phyloP scores from a whole-genome alignment of 2,113 vertebrate genomes.

The Theristicus caerulescens region DNA sequence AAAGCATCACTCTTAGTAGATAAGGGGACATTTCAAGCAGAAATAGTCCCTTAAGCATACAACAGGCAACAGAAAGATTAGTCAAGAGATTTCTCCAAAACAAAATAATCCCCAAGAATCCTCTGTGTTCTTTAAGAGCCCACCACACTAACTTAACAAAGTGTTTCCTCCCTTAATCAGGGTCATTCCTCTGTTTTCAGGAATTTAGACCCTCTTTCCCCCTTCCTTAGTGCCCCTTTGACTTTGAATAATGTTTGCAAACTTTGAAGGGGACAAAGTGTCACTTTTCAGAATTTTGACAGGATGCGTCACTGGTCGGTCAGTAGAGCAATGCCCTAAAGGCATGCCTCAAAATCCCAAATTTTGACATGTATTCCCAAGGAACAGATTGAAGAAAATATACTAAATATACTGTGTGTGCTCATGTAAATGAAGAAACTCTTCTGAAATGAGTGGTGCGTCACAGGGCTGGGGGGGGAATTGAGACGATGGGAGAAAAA shows the following conservation, averaged over 20 bases:
- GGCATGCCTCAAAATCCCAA: not conserved
- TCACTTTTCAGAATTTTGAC: not conserved
- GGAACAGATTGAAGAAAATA: not conserved
- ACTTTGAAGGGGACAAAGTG: not conserved
- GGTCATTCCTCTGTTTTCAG: not conserved
- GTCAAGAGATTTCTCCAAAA: not conserved
- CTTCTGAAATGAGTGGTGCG: not conserved
- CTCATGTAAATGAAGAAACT: not conserved
- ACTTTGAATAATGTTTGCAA: not conserved
- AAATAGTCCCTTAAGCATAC: not conserved
- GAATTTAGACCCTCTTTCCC: not conserved
- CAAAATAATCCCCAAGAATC: not conserved
- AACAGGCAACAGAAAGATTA: not conserved
- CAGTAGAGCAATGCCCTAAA: not conserved
- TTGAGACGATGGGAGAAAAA: not conserved
- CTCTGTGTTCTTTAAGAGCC: not conserved
- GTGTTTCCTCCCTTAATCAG: not conserved
- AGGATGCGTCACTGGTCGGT: not conserved
- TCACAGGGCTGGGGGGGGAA: not conserved
- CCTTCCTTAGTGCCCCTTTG: not conserved
- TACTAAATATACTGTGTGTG: not conserved
- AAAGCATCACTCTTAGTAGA: not conserved
- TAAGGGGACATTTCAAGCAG: not conserved
- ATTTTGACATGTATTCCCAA: not conserved
- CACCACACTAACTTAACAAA: not conserved